These are phyloP conservation scores for Isurus oxyrinchus DNA, from an alignment of 2,113 vertebrate genomes.

Conservation along the genomic window DNA sequence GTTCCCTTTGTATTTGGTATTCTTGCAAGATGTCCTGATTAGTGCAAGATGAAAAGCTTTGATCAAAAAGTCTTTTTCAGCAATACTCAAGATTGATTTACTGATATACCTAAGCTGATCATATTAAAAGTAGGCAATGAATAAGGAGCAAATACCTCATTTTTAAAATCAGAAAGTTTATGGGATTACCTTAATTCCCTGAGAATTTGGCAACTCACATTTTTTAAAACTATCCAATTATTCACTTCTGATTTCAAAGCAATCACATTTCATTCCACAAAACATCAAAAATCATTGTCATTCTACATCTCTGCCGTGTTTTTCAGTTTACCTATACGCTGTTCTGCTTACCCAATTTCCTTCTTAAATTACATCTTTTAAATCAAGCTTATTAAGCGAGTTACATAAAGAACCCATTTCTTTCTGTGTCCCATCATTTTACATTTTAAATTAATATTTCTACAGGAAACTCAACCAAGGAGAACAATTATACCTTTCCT, in stretches of 20 bases:
- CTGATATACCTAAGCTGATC: not conserved
- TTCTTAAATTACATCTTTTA: not conserved
- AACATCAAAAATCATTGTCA: not conserved
- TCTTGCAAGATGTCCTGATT: not conserved
- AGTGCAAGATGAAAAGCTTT: not conserved
- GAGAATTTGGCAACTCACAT: not conserved
- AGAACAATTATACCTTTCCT: conserved; percentile 74
- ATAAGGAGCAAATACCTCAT: not conserved
- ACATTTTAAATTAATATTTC: not conserved
- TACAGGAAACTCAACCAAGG: not conserved
- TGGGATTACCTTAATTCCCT: not conserved
- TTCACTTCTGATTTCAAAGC: not conserved
- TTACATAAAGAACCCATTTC: not conserved
- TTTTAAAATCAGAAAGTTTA: not conserved
- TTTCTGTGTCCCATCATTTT: not conserved
- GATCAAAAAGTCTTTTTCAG: too few relatives aligned
- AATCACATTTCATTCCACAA: not conserved
- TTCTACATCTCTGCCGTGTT: not conserved
- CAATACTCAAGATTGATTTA: not conserved
- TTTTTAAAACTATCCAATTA: not conserved
- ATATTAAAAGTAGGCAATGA: not conserved
- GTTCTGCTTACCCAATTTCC: not conserved
- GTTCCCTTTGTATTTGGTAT: too few relatives aligned
- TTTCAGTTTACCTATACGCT: not conserved
- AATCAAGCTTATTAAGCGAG: not conserved